These are phyloP conservation scores for Trachelus stipa DNA, from an alignment of 2,888 invertebrate genomes.

Conservation along the genomic window DNA sequence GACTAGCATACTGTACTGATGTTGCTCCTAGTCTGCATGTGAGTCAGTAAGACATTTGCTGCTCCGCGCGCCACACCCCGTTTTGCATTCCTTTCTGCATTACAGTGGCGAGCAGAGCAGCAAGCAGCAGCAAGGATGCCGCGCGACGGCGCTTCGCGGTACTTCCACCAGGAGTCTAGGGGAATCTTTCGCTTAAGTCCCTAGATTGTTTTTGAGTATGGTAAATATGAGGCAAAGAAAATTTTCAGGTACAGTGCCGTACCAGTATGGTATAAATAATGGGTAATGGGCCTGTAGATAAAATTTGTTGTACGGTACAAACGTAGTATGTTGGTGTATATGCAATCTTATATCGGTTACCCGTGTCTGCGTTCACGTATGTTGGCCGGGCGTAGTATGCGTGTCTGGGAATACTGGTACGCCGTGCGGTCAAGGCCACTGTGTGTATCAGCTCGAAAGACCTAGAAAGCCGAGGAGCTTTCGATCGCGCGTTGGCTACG, in stretches of 20 bases:
- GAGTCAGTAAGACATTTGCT: slow-evolving; percentile 55
- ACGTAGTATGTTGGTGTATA: not conserved
- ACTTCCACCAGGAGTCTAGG: not conserved
- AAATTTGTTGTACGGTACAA: not conserved
- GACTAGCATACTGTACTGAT: not conserved
- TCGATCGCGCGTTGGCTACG: not conserved
- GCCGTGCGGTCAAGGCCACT: slow-evolving; percentile 53
- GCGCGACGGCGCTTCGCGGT: not conserved
- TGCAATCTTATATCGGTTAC: not conserved
- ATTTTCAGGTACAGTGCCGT: not conserved
- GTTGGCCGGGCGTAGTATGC: not conserved
- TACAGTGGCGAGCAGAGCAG: not conserved
- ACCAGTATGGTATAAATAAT: not conserved
- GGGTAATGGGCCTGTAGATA: not conserved
- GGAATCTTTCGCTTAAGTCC: not conserved
- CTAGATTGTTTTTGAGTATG: not conserved
- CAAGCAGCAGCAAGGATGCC: not conserved
- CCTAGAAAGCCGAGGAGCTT: slow-evolving; percentile 6
- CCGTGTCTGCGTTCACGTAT: slow-evolving; percentile 1
- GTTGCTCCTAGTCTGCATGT: slow-evolving; percentile 33
- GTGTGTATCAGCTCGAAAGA: slow-evolving; percentile 24
- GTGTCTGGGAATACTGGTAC: not conserved
- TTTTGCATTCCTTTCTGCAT: slow-evolving; percentile 47
- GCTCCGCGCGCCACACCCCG: slow-evolving; percentile 50
- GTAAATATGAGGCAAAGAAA: not conserved